Conservation (phyloP, 2,797 vertebrate genomes). For the Enteromius thamalakanensis region DNA sequence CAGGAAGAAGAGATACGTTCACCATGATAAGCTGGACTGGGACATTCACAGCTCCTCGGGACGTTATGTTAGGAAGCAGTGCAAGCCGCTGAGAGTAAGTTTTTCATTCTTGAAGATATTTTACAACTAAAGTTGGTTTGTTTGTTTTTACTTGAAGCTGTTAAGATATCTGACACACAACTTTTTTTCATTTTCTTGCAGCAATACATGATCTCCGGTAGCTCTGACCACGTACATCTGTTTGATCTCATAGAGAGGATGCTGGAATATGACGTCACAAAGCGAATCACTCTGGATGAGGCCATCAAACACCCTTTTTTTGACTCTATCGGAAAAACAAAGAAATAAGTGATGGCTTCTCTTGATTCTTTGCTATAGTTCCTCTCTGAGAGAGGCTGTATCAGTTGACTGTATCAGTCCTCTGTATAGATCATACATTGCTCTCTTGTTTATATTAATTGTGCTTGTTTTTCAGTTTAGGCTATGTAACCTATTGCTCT, state of each 20-base stretch:
- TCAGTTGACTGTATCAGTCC: conserved; percentile 89
- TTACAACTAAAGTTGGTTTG: neutral
- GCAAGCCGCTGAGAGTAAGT: conserved; percentile 83
- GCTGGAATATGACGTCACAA: conserved; percentile 85
- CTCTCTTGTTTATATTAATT: conserved; percentile 62
- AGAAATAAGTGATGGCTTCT: conserved; percentile 11
- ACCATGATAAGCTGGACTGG: conserved; percentile 76
- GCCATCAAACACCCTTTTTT: conserved; percentile 86
- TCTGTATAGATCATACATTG: conserved; percentile 51
- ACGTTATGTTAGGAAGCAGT: conserved; percentile 76
- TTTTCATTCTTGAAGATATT: neutral
- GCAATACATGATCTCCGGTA: conserved; percentile 83
- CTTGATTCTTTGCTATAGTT: neutral
- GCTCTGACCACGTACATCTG: conserved; percentile 79
- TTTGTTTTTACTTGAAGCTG: neutral
- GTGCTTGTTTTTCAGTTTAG: conserved; percentile 64
- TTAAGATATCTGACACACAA: neutral
- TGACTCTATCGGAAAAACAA: conserved; percentile 64
- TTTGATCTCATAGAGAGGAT: conserved; percentile 88
- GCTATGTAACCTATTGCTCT: conserved; percentile 2
- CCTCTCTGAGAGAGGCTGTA: conserved; percentile 71
- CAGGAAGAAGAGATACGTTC: conserved; percentile 85
- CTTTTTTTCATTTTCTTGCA: conserved; percentile 56
- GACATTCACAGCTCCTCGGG: conserved; percentile 78
- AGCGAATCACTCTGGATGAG: conserved; percentile 83